Base-by-base conservation (phyloP, 2,888 invertebrate genomes). In the Endomychus coccineus region DNA sequence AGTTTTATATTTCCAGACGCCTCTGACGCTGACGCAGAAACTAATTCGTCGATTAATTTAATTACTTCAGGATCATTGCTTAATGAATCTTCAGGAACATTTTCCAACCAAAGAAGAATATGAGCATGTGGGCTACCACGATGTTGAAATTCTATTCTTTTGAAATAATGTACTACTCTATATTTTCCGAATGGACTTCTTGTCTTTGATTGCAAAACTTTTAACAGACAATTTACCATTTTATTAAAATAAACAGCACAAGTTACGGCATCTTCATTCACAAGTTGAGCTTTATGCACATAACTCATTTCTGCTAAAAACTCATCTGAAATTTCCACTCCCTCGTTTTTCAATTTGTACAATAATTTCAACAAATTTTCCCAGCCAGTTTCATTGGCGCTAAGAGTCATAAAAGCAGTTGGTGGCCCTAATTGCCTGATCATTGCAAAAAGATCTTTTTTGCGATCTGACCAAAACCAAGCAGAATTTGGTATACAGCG, bases 361-460 rank as follows among this genome's bases (percentile, higher is more conserved):
- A 66, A 49, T 48, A 59, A 17, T 15, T 39, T 51, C 0, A 66
- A 48, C 22, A 63, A 39, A 45, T 32, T 42, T 16, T 44, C 3
- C 65, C 64, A 67, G 16, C 51, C 47, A 41, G 54, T 43, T 53
- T 66, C 64, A 49, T 64, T 65, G 1, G 62, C 62, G 51, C 61
- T 62, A 16, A 6, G 11, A 15, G 11, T 15, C 11, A 6, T 28
- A 28, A 2, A 16, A 4, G 3, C 3, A 6, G 13, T 3, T n/a
- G 13, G 30, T 10, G 16, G 2, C 5, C 61, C 61, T 15, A 30
- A 30, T 16, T 30, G 30, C 10, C 30, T 30, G 4, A 16, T 16
- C 30, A 10, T 30, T 30, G 30, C 16, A 16, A 30, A 30, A 30
- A 30, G 43, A 46, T 64, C 58, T 50, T 48, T 54, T 54, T 62